Percentiles rank a stretch among this genome's conserved stretches.
Evolutionary conservation across 2,888 invertebrate genomes (phyloP).

Genomic region (Eilema sororculum): DNA sequence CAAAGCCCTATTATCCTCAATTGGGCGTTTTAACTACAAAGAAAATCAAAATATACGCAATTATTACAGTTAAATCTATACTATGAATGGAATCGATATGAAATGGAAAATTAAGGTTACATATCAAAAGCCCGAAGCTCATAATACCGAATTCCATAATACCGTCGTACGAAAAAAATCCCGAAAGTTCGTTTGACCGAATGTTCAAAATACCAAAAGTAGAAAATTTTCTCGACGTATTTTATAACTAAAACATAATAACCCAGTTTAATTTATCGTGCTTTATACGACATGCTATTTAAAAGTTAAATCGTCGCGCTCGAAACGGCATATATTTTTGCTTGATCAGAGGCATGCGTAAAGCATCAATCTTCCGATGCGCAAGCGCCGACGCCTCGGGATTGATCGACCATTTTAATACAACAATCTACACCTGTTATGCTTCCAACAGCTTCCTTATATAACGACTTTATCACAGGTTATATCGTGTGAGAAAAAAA

Average conservation of each 20-base stretch:
- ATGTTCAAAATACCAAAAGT: too few species aligned
- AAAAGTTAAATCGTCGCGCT: background rate
- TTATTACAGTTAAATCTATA: too few species aligned
- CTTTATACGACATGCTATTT: background rate
- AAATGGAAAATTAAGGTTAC: too few species aligned
- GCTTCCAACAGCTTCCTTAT: constrained; percentile 66
- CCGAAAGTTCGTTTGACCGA: too few species aligned
- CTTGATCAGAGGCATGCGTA: constrained; percentile 54
- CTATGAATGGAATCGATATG: too few species aligned
- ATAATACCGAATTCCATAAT: too few species aligned
- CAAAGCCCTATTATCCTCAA: too few species aligned
- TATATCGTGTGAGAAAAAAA: constrained; percentile 55
- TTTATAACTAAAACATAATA: background rate
- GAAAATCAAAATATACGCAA: too few species aligned
- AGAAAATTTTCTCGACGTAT: too few species aligned
- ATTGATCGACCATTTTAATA: constrained; percentile 74
- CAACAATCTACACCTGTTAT: constrained; percentile 80
- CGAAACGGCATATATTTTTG: constrained; percentile 13
- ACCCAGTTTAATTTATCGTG: background rate
- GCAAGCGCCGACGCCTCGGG: constrained; percentile 53
- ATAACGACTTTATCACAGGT: constrained; percentile 59
- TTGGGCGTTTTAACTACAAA: too few species aligned
- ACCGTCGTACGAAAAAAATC: too few species aligned
- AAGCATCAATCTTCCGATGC: constrained; percentile 47
- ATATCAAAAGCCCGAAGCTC: too few species aligned